Base-by-base conservation (phyloP, 2,797 vertebrate genomes). In the Bradypodion pumilum region DNA sequence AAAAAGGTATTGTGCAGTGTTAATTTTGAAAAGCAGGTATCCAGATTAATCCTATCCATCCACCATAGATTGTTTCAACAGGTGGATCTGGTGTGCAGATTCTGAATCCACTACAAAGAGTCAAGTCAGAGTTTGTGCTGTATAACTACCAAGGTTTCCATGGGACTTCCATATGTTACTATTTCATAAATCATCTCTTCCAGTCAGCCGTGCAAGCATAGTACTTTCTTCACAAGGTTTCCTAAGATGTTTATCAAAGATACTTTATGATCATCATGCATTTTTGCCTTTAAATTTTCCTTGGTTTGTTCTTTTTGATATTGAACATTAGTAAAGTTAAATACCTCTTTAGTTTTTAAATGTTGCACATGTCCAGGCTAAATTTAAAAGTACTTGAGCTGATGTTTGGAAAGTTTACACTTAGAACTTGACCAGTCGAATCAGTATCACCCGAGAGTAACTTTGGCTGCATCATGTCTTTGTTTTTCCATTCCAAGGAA, bases 81-180 rank as follows among this genome's bases (percentile, higher is more conserved):
- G 44, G 16, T 86, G 87, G 76, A 49, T 78, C 75, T 87, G 73
- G 65, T 84, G 56, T 75, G 7, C 68, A 77, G 21, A 66, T 88
- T 92, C 89, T 40, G 37, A 35, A 15, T 94, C 93, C 89, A 81
- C 78, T 42, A 16, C 66, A 89, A 75, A 72, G 85, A 73, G 86
- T 91, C 68, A 63, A 84, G 2, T 25, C 79, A 40, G 86, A 81
- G 66, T 60, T 37, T 84, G n/a, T 87, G 90, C 3, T 23, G 46
- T 72, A 86, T 78, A 4, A 79, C 1, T 44, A 46, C 32, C 40
- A 75, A 83, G 29, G 77, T 62, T 60, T 74, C 21, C 81, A 78
- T 83, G 52, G 76, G 79, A 27, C 81, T 74, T 35, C 85, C 7
- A 60, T 32, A 29, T 44, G 40, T 49, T 27, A 4, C 21, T 56